Base-by-base conservation (phyloP, 64 coral and sea anemone genomes). In the Stichodactyla mertensii region DNA sequence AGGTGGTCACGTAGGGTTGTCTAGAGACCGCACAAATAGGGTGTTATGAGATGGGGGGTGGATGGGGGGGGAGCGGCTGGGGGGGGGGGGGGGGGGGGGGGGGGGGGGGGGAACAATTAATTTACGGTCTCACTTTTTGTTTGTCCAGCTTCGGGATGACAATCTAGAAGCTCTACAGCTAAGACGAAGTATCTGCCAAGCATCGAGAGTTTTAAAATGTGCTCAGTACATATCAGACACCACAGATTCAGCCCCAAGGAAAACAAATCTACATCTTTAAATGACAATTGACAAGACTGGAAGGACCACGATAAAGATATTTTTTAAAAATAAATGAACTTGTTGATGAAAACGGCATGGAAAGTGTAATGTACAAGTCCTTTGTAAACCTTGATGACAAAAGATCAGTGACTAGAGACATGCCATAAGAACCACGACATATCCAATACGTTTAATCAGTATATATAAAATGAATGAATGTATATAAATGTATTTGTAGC, bases 41-140 rank as follows among this genome's bases (percentile, higher is more conserved):
- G 2, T 36, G 2, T 36, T 36, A 0, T 36, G 0, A 36, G 2
- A 1, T 36, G 2, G 2, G 2, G 0, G 2, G 0, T 36, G 0
- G n/a, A n/a, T n/a, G n/a, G n/a, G n/a, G n/a, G n/a, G n/a, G n/a
- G n/a, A n/a, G n/a, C n/a, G n/a, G n/a, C n/a, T n/a, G n/a, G n/a
- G n/a, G n/a, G n/a, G n/a, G n/a, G n/a, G n/a, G n/a, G n/a, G n/a
- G n/a, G n/a, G n/a, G n/a, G n/a, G n/a, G n/a, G n/a, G n/a, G n/a
- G n/a, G n/a, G n/a, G n/a, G n/a, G 1, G 36, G 36, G 36, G 36
- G 36, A 45, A 45, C 28, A 45, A 45, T 58, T 58, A 58, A 58
- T 58, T 4, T 58, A 11, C 2, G 56, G 8, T 58, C 36, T 45
- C 36, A 45, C 3, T 58, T 9, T 58, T 10, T 11, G 24, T n/a